Percentiles rank a stretch among this genome's conserved stretches.
phyloP scores from a whole-genome alignment of 1,140 invertebrate species.

The Zaprionus taronus region DNA sequence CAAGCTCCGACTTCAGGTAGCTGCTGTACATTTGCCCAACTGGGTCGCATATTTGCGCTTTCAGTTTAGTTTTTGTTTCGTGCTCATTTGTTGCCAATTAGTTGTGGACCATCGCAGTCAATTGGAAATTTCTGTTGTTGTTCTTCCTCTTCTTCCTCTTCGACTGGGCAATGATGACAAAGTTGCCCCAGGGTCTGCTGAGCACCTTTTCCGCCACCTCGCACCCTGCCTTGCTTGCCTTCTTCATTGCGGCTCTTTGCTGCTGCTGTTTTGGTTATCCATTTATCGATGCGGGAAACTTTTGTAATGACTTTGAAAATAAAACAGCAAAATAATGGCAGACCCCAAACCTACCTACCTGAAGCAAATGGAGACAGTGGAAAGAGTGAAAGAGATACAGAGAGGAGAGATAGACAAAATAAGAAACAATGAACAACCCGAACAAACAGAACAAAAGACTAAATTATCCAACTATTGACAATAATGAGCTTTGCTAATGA shows the following conservation, averaged over 20 bases:
- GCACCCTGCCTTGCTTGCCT: neutral
- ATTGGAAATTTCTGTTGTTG: constrained; percentile 70
- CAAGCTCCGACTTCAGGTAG: neutral
- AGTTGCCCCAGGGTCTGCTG: constrained; percentile 23
- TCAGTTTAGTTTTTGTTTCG: constrained; percentile 46
- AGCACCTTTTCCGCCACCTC: constrained; percentile 3
- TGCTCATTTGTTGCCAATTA: constrained; percentile 82
- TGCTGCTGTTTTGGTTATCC: constrained; percentile 78
- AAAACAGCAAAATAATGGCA: constrained; percentile 64
- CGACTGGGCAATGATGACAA: constrained; percentile 44
- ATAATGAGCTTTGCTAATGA: constrained; percentile 82
- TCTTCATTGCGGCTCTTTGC: constrained; percentile 23
- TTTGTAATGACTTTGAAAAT: constrained; percentile 82
- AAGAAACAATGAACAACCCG: constrained; percentile 32
- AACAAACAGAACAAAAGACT: constrained; percentile 51
- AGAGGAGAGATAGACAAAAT: neutral
- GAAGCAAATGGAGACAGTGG: neutral
- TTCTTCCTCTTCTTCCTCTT: constrained; percentile 18
- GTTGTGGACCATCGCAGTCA: constrained; percentile 78
- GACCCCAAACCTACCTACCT: neutral
- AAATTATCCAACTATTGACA: constrained; percentile 76
- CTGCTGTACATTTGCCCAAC: neutral
- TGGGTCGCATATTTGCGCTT: constrained; percentile 13
- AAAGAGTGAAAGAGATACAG: neutral
- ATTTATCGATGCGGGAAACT: constrained; percentile 81